A percentile compares a stretch with the other conserved stretches of the same genome.
Evolutionary conservation across 2,113 vertebrate genomes (phyloP).

Genomic region (Melanotaenia duboulayi): DNA sequence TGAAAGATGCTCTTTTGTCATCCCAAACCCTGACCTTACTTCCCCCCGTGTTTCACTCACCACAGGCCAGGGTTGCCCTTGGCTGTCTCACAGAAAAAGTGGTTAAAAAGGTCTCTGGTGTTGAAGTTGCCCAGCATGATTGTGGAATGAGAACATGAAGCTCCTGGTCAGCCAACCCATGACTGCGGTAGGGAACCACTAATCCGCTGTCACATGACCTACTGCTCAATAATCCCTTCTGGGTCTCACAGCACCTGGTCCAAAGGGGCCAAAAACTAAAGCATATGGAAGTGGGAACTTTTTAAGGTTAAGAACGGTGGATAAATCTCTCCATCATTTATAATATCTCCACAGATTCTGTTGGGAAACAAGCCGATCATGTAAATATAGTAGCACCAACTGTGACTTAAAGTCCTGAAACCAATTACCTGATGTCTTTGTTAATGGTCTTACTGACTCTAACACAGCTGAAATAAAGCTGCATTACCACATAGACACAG

Average conservation of each 20-base stretch:
- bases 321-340: conserved; percentile 20
- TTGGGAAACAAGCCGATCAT: neutral
- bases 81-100: conserved; percentile 84
- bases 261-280: conserved; percentile 65
- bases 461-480: conserved; percentile 3
- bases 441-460: conserved; percentile 1
- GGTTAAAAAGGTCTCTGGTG: conserved; percentile 83
- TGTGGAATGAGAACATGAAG: conserved; percentile 71
- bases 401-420: neutral
- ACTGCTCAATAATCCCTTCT: conserved; percentile 79
- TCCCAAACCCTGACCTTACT: conserved; percentile 13
- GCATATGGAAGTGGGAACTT: conserved; percentile 29
- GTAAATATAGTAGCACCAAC: neutral
- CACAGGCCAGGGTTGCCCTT: conserved; percentile 83
- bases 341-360: neutral
- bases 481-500: neutral
- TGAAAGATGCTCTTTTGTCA: conserved; percentile 11
- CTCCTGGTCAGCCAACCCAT: conserved; percentile 71
- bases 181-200: conserved; percentile 76
- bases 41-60: conserved; percentile 68
- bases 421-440: neutral
- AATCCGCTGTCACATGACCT: conserved; percentile 84
- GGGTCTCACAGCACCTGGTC: conserved; percentile 75
- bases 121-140: conserved; percentile 85
- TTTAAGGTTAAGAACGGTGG: conserved; percentile 18